phyloP scores from a whole-genome alignment of 2,113 vertebrate species.

The Helogale parvula region DNA sequence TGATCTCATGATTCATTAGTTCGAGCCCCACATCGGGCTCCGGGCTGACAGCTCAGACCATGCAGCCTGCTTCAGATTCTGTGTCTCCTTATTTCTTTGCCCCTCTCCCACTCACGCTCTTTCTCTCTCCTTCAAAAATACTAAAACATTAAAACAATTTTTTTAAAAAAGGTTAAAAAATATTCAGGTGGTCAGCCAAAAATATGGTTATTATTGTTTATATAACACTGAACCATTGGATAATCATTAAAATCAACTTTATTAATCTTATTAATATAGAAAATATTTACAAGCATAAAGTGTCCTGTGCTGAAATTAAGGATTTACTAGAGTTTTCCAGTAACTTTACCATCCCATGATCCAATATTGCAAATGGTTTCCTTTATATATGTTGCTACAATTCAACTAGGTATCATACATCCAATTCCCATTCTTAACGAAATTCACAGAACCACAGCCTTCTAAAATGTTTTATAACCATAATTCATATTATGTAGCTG shows the following conservation, averaged over 20 bases:
- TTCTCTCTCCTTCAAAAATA: too few species aligned
- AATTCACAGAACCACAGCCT: constrained; percentile 5
- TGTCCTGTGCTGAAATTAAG: constrained; percentile 12
- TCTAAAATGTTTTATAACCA: background rate
- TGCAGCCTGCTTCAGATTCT: too few species aligned
- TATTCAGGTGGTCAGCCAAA: background rate
- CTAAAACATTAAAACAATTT: too few species aligned
- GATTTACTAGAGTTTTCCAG: background rate
- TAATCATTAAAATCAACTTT: constrained; percentile 47
- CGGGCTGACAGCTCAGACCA: too few species aligned
- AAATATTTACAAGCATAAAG: constrained; percentile 56
- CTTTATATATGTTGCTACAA: background rate
- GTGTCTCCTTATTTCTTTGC: too few species aligned
- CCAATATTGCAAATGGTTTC: background rate
- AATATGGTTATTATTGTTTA: background rate
- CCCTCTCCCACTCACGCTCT: too few species aligned
- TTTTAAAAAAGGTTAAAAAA: background rate
- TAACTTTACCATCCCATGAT: background rate
- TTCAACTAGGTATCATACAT: background rate
- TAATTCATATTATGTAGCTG: background rate
- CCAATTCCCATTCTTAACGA: constrained; percentile 14
- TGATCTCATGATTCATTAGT: too few species aligned
- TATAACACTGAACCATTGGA: background rate
- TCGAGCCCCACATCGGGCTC: too few species aligned
- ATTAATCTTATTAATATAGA: constrained; percentile 61